A percentile compares a stretch with the other conserved stretches of the same genome.
Evolutionary conservation across 2,888 invertebrate genomes (phyloP).

Genomic region (Pseudolycoriella hygida): DNA sequence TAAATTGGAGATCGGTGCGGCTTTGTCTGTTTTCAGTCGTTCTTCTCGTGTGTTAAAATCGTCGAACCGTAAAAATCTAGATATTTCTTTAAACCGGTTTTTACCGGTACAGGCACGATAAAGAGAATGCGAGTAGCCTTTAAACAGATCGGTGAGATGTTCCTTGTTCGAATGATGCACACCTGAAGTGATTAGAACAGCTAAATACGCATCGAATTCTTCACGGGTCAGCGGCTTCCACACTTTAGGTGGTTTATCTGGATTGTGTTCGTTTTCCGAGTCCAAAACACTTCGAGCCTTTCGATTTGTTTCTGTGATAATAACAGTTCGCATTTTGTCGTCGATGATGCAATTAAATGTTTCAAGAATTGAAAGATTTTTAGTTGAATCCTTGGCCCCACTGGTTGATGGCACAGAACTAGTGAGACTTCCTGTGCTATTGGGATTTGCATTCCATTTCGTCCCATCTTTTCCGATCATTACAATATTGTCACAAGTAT

Average conservation of each 20-base stretch:
- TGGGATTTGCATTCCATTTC: too few species aligned
- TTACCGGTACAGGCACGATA: constrained; percentile 12
- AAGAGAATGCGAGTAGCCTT: neutral
- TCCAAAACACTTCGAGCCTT: neutral
- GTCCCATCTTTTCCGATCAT: too few species aligned
- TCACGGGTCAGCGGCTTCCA: neutral
- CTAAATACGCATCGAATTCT: neutral
- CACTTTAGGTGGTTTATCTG: neutral
- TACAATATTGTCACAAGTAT: too few species aligned
- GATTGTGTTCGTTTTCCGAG: neutral
- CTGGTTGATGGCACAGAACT: too few species aligned
- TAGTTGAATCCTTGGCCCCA: too few species aligned
- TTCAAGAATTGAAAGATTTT: too few species aligned
- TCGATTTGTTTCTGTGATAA: neutral
- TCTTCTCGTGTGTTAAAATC: constrained; percentile 14
- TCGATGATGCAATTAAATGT: neutral
- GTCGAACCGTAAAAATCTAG: constrained; percentile 17
- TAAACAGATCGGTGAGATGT: neutral
- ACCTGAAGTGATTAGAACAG: neutral
- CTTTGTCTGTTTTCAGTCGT: constrained; percentile 15
- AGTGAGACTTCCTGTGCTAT: too few species aligned
- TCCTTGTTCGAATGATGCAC: neutral
- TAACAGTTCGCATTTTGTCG: neutral
- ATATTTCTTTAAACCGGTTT: constrained; percentile 12
- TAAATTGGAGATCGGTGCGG: constrained; percentile 13